Evolutionary conservation across 2,797 vertebrate species (phyloP).

Genomic region (Lacerta agilis): DNA sequence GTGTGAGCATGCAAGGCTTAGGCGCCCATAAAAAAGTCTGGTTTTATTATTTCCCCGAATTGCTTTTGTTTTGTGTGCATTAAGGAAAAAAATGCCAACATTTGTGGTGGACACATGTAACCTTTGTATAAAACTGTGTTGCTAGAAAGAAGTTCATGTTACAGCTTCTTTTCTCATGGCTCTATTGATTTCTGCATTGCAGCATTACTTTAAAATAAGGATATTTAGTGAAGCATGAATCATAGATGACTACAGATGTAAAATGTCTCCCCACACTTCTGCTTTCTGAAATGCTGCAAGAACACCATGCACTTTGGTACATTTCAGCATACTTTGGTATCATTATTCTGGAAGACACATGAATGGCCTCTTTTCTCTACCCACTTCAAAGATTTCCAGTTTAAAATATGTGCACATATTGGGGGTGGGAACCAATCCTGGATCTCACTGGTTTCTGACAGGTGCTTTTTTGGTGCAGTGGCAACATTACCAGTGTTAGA

Average conservation of each 20-base stretch:
- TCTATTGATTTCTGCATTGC: not conserved
- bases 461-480: not conserved
- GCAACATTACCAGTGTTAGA: not conserved
- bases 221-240: conserved; percentile 9
- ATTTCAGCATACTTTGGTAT: not conserved
- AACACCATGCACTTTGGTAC: not conserved
- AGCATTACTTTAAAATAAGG: conserved; percentile 11
- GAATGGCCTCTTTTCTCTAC: not conserved
- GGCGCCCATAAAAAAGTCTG: not conserved
- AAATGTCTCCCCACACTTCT: not conserved
- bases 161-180: not conserved
- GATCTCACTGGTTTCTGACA: not conserved
- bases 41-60: not conserved
- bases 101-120: not conserved
- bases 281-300: not conserved
- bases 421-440: too few relatives aligned
- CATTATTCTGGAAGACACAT: not conserved
- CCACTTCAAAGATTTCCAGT: not conserved
- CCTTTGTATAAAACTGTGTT: not conserved
- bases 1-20: not conserved
- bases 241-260: conserved; percentile 10
- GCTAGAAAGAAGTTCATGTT: not conserved
- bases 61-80: not conserved
- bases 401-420: too few relatives aligned
- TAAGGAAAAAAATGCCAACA: not conserved